Base-by-base conservation (phyloP, 2,113 vertebrate species). In the Eurypyga helias region DNA sequence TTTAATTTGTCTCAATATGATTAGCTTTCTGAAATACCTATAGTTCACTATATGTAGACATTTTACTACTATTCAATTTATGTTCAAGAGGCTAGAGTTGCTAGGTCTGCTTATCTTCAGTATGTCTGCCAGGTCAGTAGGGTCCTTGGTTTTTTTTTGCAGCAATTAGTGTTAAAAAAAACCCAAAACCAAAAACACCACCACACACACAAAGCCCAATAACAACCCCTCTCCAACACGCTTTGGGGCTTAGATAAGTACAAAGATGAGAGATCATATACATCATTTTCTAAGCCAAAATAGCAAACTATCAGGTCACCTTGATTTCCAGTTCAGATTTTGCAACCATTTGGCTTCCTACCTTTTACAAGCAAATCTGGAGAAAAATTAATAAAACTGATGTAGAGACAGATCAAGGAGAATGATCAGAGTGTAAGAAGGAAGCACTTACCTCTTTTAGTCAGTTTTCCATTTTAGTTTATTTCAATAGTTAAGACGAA, bases 381-480 rank as follows among this genome's bases (percentile, higher is more conserved):
- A 84, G 58, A 85, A 36, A 89, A 92, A 81, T 34, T 2, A 80
- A 64, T 43, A 64, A 60, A 90, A 81, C 14, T 8, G n/a, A 49
- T 36, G 31, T 41, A 93, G 71, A 91, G 31, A 46, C 14, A 66
- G 70, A 93, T 55, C 75, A 93, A 78, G 51, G 23, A 82, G 49
- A 76, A 84, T 0, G 10, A 79, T 81, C 45, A 78, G 29, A 88
- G 43, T 90, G 14, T 33, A 77, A 81, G 77, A 80, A 87, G 52
- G 93, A 87, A 88, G 36, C 55, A 16, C 70, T 98, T 96, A 98
- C 98, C 98, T 98, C 95, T 79, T 88, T 93, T 81, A 83, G 77
- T 98, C 96, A 98, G 28, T 97, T 96, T 94, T 97, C 89, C 96
- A 98, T 98, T 96, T 93, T 95, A 92, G 55, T 71, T 91, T 67